phyloP scores from a whole-genome alignment of 2,888 invertebrate genomes.

The Odontocolon sp. region DNA sequence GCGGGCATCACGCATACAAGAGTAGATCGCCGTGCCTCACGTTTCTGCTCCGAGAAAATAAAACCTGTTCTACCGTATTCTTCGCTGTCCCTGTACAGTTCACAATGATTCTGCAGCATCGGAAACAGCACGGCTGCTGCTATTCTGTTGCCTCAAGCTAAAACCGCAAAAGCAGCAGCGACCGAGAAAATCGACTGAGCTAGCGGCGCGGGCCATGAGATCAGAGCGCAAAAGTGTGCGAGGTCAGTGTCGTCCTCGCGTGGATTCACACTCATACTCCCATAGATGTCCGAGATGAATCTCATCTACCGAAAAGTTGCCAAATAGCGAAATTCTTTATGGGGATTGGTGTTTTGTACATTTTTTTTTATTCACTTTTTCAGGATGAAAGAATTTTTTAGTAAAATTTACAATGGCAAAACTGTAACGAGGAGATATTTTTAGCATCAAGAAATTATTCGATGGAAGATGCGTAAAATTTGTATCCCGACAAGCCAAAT shows the following conservation, averaged over 20 bases:
- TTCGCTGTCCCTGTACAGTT: background rate
- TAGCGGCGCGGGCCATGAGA: slow-evolving; percentile 56
- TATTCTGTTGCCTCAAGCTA: slow-evolving; percentile 8
- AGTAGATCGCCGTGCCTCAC: background rate
- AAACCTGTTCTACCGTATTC: slow-evolving; percentile 44
- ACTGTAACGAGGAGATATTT: no score
- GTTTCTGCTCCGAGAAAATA: slow-evolving; percentile 19
- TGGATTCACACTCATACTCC: background rate
- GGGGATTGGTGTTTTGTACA: no score
- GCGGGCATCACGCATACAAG: slow-evolving; percentile 12
- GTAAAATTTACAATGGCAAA: no score
- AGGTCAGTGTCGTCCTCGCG: slow-evolving; percentile 63
- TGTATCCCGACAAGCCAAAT: no score
- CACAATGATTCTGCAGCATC: slow-evolving; percentile 2
- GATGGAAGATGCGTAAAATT: no score
- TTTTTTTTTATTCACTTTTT: no score
- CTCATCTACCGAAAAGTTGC: background rate
- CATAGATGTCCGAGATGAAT: background rate
- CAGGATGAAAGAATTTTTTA: no score
- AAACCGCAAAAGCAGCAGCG: slow-evolving; percentile 13
- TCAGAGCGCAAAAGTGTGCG: slow-evolving; percentile 58
- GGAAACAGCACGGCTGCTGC: background rate
- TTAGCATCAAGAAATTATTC: no score
- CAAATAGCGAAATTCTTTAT: no score
- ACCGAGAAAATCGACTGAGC: slow-evolving; percentile 35